phyloP scores from a whole-genome alignment of 2,888 invertebrate genomes.

The Scaptomyza parva region DNA sequence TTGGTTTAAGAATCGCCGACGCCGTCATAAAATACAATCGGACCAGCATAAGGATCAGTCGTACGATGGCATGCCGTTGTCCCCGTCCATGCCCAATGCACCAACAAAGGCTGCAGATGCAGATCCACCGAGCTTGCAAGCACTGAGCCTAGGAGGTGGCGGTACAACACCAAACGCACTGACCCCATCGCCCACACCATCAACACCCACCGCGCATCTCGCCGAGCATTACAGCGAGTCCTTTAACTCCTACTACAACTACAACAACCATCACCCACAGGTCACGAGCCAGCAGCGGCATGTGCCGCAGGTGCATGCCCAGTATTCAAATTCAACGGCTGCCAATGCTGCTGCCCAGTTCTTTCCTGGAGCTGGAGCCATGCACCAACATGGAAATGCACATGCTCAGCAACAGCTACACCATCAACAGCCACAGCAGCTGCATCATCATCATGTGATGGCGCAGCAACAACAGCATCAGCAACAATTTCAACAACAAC shows the following conservation, averaged over 20 bases:
- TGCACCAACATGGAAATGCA: conserved; percentile 48
- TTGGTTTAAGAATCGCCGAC: conserved; percentile 82
- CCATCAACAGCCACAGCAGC: conserved; percentile 53
- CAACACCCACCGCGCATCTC: conserved; percentile 58
- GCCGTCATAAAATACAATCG: conserved; percentile 76
- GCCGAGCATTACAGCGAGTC: conserved; percentile 66
- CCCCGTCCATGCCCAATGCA: conserved; percentile 56
- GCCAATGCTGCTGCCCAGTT: conserved; percentile 55
- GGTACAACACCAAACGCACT: conserved; percentile 58
- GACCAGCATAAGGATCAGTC: conserved; percentile 70
- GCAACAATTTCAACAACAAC: conserved; percentile 43
- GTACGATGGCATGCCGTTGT: conserved; percentile 70
- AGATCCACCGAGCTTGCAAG: conserved; percentile 68
- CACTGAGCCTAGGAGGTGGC: conserved; percentile 56
- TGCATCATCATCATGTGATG: conserved; percentile 50
- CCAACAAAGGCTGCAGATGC: conserved; percentile 43
- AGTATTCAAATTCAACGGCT: conserved; percentile 38
- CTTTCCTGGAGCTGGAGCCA: conserved; percentile 36
- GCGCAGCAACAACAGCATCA: conserved; percentile 50
- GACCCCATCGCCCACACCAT: conserved; percentile 70
- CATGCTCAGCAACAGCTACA: conserved; percentile 44
- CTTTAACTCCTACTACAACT: conserved; percentile 69
- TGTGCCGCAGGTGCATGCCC: conserved; percentile 46
- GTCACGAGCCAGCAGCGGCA: conserved; percentile 29
- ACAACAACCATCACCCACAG: conserved; percentile 56